These are phyloP conservation scores for Prorops nasuta DNA, from an alignment of 1,140 invertebrate genomes.

Conservation along the genomic window DNA sequence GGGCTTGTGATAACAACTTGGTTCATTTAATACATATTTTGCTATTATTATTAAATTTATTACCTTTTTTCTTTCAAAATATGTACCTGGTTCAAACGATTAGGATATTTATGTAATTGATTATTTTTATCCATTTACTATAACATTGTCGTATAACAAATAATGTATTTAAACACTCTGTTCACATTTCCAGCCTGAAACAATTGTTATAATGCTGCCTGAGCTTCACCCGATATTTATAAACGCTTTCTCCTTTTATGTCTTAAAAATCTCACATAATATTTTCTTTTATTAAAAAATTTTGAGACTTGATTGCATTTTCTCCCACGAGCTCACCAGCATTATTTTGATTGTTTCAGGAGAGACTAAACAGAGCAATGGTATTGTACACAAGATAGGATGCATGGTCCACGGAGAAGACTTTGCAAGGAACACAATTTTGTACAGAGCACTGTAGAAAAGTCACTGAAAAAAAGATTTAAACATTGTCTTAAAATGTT, in stretches of 20 bases:
- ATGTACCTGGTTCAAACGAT: neutral
- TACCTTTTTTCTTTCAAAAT: conserved; percentile 9
- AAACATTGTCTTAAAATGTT: no score
- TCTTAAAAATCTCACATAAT: conserved; percentile 21
- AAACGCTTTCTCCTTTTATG: conserved; percentile 30
- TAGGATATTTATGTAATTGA: conserved; percentile 1
- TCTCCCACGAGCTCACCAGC: conserved; percentile 48
- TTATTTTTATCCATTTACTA: conserved; percentile 21
- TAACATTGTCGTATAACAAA: conserved; percentile 8
- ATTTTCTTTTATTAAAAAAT: conserved; percentile 24
- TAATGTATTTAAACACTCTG: conserved; percentile 25
- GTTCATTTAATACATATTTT: no score
- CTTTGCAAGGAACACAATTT: conserved; percentile 22
- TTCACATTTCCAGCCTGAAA: conserved; percentile 50
- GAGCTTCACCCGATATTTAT: conserved; percentile 39
- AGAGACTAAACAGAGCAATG: conserved; percentile 42
- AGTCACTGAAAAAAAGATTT: no score
- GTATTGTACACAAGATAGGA: conserved; percentile 34
- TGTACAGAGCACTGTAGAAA: no score
- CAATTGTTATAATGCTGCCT: conserved; percentile 57
- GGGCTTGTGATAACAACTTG: no score
- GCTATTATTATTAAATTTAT: no score
- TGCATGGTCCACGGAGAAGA: conserved; percentile 23
- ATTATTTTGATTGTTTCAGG: conserved; percentile 60
- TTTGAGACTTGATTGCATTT: conserved; percentile 18